phyloP scores from a whole-genome alignment of 2,113 vertebrate genomes.

The Heliornis fulica region DNA sequence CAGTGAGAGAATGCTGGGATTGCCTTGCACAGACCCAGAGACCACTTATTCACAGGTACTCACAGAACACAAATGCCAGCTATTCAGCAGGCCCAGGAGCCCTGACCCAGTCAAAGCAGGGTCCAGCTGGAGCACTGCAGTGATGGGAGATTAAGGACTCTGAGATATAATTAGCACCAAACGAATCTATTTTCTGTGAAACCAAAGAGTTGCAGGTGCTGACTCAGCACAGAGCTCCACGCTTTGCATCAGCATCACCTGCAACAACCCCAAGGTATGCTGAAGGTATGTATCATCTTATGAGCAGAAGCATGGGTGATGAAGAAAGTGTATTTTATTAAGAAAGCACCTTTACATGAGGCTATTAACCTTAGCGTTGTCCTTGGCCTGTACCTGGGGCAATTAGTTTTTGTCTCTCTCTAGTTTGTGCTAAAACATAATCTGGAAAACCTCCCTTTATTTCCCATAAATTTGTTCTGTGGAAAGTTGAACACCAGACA shows the following conservation, averaged over 20 bases:
- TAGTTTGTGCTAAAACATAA: background rate
- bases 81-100: background rate
- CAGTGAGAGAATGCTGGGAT: background rate
- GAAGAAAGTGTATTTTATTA: background rate
- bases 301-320: background rate
- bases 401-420: background rate
- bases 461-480: background rate
- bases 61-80: background rate
- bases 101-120: background rate
- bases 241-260: background rate
- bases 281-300: background rate
- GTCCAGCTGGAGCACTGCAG: background rate
- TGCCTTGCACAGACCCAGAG: background rate
- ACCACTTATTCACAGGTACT: fast-evolving
- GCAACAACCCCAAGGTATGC: background rate
- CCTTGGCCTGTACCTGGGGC: background rate
- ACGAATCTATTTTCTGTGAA: background rate
- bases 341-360: background rate
- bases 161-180: background rate
- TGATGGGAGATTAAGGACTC: background rate
- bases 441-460: background rate
- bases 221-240: background rate
- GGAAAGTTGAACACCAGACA: background rate
- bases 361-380: background rate
- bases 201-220: background rate